phyloP scores from a whole-genome alignment of 1,140 invertebrate species.

The Limonius californicus region DNA sequence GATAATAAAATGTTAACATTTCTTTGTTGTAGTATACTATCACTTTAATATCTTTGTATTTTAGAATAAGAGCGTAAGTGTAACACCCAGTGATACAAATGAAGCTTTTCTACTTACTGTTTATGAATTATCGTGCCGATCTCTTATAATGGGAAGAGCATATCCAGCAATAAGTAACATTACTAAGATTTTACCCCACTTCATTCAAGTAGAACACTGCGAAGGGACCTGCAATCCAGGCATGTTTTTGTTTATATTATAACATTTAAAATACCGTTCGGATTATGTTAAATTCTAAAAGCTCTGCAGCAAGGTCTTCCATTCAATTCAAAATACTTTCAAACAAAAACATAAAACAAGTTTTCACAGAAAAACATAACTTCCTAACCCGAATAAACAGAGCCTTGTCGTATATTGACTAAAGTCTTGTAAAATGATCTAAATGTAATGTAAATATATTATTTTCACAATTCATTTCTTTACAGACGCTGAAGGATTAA shows the following conservation, averaged over 20 bases:
- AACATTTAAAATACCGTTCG: too few species aligned
- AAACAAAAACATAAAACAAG: neutral
- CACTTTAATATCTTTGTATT: too few species aligned
- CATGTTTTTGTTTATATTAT: conserved; percentile 8
- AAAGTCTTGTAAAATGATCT: neutral
- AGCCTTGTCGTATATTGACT: too few species aligned
- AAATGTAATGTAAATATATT: neutral
- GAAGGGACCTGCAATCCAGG: conserved; percentile 44
- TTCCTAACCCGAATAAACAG: neutral
- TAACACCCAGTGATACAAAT: neutral
- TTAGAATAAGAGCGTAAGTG: too few species aligned
- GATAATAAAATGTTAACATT: too few species aligned
- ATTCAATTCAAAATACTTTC: neutral
- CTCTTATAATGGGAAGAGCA: conserved; percentile 43
- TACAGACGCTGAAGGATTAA: conserved; percentile 41
- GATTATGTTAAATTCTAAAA: too few species aligned
- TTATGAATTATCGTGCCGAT: conserved; percentile 39
- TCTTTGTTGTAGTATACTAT: too few species aligned
- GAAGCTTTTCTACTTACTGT: neutral
- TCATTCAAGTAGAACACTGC: conserved; percentile 49
- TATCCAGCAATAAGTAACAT: conserved; percentile 49
- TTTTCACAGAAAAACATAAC: too few species aligned
- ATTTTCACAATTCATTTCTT: neutral
- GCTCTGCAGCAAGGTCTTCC: too few species aligned
- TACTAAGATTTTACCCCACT: conserved; percentile 51